A percentile compares a stretch with the other conserved stretches of the same genome.
Evolutionary conservation across 2,888 invertebrate species (phyloP).

Genomic region (Drosophila meridiana): DNA sequence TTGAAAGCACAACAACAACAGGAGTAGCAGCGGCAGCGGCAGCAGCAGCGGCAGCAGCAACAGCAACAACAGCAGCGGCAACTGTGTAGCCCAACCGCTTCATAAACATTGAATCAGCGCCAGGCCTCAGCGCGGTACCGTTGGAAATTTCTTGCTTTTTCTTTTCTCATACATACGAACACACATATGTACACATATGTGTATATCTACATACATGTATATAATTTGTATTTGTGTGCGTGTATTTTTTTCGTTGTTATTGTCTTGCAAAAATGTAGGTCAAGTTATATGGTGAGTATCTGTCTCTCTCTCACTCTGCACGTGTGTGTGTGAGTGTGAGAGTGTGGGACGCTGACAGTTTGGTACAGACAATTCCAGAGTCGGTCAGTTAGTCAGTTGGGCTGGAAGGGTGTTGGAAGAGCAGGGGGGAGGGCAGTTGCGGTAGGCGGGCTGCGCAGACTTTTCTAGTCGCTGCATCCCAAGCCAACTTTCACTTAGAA

Average conservation of each 20-base stretch:
- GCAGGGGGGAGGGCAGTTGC: slow-evolving; percentile 5
- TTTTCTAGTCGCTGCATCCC: slow-evolving; percentile 76
- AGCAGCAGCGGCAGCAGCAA: neutral
- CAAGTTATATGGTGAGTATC: slow-evolving; percentile 81
- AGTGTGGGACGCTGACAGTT: slow-evolving; percentile 69
- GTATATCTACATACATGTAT: slow-evolving; percentile 8
- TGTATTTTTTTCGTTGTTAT: slow-evolving; percentile 70
- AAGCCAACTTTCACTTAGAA: slow-evolving; percentile 83
- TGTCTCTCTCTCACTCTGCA: slow-evolving; percentile 10
- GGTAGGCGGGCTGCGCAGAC: slow-evolving; percentile 45
- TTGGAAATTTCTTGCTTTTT: slow-evolving; percentile 84
- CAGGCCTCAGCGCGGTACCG: slow-evolving; percentile 74
- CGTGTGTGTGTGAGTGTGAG: slow-evolving; percentile 31
- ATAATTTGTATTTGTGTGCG: slow-evolving; percentile 54
- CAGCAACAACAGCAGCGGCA: slow-evolving; percentile 19
- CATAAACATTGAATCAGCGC: slow-evolving; percentile 72
- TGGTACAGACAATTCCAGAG: slow-evolving; percentile 40
- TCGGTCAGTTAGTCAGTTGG: slow-evolving; percentile 34
- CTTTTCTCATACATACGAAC: slow-evolving; percentile 65
- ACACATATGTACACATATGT: slow-evolving; percentile 32
- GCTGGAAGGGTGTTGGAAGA: slow-evolving; percentile 9
- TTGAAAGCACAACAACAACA: slow-evolving; percentile 67
- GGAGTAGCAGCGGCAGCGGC: slow-evolving; percentile 9
- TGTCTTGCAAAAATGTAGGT: slow-evolving; percentile 83
- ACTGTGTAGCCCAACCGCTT: slow-evolving; percentile 75